Evolutionary conservation across 2,888 invertebrate genomes (phyloP).

Genomic region (Ophion obscuratus): DNA sequence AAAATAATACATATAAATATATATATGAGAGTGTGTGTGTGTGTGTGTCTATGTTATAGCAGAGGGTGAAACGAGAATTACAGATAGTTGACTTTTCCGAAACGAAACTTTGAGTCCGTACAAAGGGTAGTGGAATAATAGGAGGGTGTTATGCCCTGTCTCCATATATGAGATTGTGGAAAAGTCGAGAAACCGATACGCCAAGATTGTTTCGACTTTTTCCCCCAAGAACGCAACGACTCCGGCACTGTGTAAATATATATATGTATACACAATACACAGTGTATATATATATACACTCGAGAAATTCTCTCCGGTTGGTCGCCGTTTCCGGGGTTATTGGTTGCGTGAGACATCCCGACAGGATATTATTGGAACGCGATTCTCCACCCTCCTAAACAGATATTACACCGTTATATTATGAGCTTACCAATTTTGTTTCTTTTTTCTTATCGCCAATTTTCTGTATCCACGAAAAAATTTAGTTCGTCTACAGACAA

Average conservation of each 20-base stretch:
- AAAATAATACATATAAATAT: background rate
- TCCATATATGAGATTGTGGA: constrained; percentile 22
- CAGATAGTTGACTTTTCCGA: constrained; percentile 53
- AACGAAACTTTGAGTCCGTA: constrained; percentile 49
- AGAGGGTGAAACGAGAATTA: constrained; percentile 38
- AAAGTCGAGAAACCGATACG: constrained; percentile 52
- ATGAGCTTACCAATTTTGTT: background rate
- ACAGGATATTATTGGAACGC: constrained; percentile 46
- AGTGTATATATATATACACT: constrained; percentile 28
- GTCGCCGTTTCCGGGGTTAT: constrained; percentile 43
- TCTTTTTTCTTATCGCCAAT: background rate
- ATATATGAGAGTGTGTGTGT: background rate
- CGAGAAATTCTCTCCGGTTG: constrained; percentile 15
- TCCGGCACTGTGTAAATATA: constrained; percentile 12
- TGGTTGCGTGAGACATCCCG: constrained; percentile 30
- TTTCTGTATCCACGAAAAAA: background rate
- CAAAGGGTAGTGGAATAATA: constrained; percentile 23
- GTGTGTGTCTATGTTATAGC: background rate
- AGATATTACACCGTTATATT: constrained; percentile 8
- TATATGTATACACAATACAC: no score
- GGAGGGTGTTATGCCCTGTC: constrained; percentile 35
- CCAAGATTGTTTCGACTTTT: constrained; percentile 54
- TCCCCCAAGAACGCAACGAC: background rate
- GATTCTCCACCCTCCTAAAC: background rate
- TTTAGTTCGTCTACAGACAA: background rate